Conservation (phyloP, 2,888 invertebrate species). For the Caenorhabditis sinica region DNA sequence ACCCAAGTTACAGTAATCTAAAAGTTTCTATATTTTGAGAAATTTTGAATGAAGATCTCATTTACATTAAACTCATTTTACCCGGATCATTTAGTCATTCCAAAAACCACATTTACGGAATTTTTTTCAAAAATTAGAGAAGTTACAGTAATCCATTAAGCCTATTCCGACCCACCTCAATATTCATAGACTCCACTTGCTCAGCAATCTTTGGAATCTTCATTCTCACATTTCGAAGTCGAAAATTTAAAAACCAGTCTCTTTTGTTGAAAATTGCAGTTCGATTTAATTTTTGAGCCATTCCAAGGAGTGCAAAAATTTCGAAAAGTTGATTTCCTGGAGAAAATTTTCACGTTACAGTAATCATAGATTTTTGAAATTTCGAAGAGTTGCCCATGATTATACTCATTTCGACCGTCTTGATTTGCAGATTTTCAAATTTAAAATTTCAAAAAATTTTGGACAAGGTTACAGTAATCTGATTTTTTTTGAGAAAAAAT, state of each 20-base stretch:
- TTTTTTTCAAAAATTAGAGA: background rate
- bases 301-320: conserved; percentile 53
- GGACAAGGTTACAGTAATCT: too few relatives aligned
- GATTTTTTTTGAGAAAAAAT: too few relatives aligned
- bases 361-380: too few relatives aligned
- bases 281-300: conserved; percentile 45
- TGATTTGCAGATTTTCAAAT: too few relatives aligned
- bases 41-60: background rate
- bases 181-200: conserved; percentile 7
- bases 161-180: conserved; percentile 10
- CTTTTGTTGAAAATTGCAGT: conserved; percentile 53
- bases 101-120: background rate
- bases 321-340: conserved; percentile 62
- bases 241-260: conserved; percentile 30
- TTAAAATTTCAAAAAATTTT: too few relatives aligned
- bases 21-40: too few relatives aligned
- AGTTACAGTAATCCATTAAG: background rate
- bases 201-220: conserved; percentile 26
- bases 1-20: too few relatives aligned
- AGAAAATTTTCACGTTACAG: background rate
- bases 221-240: background rate
- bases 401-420: too few relatives aligned
- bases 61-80: background rate
- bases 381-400: background rate
- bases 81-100: background rate